Evolutionary conservation across 2,888 invertebrate genomes (phyloP).

Genomic region (Aproaerema taeniolella): DNA sequence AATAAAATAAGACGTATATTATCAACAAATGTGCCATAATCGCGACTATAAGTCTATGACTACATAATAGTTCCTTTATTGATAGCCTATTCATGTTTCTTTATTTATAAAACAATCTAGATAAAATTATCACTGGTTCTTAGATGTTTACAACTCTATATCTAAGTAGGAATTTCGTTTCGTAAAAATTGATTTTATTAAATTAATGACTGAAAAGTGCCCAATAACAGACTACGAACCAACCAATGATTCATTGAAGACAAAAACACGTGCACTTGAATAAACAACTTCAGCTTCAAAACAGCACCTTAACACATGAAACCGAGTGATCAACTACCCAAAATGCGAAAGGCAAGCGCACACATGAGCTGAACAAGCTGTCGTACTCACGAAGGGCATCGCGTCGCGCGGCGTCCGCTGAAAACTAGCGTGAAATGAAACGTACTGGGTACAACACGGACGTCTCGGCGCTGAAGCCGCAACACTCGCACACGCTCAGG

Average conservation of each 20-base stretch:
- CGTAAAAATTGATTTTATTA: too few species aligned
- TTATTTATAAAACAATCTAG: too few species aligned
- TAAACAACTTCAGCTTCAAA: slow-evolving; percentile 36
- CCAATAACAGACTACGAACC: slow-evolving; percentile 1
- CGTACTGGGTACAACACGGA: slow-evolving; percentile 69
- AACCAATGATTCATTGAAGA: slow-evolving; percentile 8
- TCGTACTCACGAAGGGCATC: slow-evolving; percentile 73
- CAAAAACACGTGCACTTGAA: slow-evolving; percentile 36
- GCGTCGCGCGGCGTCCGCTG: slow-evolving; percentile 49
- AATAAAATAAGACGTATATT: too few species aligned
- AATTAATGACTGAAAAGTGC: too few species aligned
- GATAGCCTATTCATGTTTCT: too few species aligned
- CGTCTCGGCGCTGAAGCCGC: slow-evolving; percentile 74
- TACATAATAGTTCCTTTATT: too few species aligned
- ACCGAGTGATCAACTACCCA: not conserved
- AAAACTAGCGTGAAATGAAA: slow-evolving; percentile 68
- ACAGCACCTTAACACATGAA: not conserved
- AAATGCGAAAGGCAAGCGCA: slow-evolving; percentile 35
- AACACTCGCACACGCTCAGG: slow-evolving; percentile 73
- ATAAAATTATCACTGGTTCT: too few species aligned
- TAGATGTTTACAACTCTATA: too few species aligned
- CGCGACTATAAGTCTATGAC: too few species aligned
- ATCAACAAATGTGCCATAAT: too few species aligned
- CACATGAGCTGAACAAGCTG: slow-evolving; percentile 44
- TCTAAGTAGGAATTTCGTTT: too few species aligned